Evolutionary conservation across 2,888 invertebrate genomes (phyloP).

Genomic region (Leucophenga montana): DNA sequence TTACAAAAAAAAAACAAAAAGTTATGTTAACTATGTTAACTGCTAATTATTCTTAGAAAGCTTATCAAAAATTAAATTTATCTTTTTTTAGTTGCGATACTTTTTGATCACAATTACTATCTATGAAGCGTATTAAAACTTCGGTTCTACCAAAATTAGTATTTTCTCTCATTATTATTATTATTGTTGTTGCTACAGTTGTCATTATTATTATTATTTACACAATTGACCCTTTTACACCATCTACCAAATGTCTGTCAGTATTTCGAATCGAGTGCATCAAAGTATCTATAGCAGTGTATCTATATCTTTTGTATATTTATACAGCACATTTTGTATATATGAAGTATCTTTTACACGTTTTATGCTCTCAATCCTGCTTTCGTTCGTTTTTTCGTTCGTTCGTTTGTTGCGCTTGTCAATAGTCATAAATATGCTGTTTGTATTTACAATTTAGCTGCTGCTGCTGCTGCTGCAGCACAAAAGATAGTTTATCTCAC

Average conservation of each 20-base stretch:
- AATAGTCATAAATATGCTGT: conserved; percentile 66
- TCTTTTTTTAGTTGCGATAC: too few species aligned
- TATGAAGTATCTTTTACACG: not conserved
- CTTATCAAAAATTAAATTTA: too few species aligned
- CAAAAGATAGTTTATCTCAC: conserved; percentile 60
- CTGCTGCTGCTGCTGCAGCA: conserved; percentile 55
- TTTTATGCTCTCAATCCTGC: not conserved
- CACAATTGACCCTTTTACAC: conserved; percentile 65
- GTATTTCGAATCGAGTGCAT: not conserved
- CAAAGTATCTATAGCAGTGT: not conserved
- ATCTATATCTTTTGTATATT: not conserved
- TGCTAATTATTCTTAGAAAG: too few species aligned
- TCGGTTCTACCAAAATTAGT: too few species aligned
- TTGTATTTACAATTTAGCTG: conserved; percentile 63
- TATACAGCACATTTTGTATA: not conserved
- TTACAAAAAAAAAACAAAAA: too few species aligned
- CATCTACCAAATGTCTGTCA: not conserved
- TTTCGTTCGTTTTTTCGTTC: not conserved
- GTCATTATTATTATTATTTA: conserved; percentile 55
- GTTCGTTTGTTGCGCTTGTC: conserved; percentile 37
- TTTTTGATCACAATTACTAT: too few species aligned
- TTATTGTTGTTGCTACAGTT: conserved; percentile 24
- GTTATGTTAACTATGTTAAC: too few species aligned
- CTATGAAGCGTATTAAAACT: too few species aligned
- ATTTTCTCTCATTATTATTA: conserved; percentile 20